Conservation (phyloP, 1,140 invertebrate species). For the Akabosia matsudoensis region DNA sequence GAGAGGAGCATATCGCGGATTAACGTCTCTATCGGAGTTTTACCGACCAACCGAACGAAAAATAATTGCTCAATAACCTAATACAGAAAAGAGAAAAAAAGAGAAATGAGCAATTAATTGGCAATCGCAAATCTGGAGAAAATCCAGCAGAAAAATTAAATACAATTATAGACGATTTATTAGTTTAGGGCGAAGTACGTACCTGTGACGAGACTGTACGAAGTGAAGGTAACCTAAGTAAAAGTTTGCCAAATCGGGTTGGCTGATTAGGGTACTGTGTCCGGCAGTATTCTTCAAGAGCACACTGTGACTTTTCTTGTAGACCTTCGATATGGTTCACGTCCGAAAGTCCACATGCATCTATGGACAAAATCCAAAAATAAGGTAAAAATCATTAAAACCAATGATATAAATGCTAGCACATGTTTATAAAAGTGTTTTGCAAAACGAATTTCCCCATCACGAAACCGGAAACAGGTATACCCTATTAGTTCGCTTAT, state of each 20-base stretch:
- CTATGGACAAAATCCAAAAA: slow-evolving; percentile 59
- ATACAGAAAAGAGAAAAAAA: slow-evolving; percentile 43
- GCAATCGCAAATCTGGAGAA: neutral
- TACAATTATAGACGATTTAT: neutral
- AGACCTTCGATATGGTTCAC: slow-evolving; percentile 89
- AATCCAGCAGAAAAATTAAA: neutral
- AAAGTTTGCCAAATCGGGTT: slow-evolving; percentile 88
- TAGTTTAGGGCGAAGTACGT: too few species aligned
- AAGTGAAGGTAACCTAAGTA: slow-evolving; percentile 86
- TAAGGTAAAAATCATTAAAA: slow-evolving; percentile 29
- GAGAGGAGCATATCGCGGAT: slow-evolving; percentile 57
- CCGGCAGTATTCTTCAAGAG: slow-evolving; percentile 91
- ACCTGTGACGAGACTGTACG: slow-evolving; percentile 81
- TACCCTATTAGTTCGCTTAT: neutral
- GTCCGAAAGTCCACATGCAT: slow-evolving; percentile 91
- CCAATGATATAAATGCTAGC: too few species aligned
- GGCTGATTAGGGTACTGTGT: slow-evolving; percentile 95
- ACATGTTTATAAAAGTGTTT: too few species aligned
- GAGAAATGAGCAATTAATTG: neutral
- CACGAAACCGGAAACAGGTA: neutral
- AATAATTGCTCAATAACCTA: slow-evolving; percentile 85
- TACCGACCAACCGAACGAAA: slow-evolving; percentile 92
- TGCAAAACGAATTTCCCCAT: too few species aligned
- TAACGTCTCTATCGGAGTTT: slow-evolving; percentile 94
- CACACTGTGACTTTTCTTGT: slow-evolving; percentile 95